phyloP scores from a whole-genome alignment of 2,888 invertebrate genomes.

The Auanema sp. region DNA sequence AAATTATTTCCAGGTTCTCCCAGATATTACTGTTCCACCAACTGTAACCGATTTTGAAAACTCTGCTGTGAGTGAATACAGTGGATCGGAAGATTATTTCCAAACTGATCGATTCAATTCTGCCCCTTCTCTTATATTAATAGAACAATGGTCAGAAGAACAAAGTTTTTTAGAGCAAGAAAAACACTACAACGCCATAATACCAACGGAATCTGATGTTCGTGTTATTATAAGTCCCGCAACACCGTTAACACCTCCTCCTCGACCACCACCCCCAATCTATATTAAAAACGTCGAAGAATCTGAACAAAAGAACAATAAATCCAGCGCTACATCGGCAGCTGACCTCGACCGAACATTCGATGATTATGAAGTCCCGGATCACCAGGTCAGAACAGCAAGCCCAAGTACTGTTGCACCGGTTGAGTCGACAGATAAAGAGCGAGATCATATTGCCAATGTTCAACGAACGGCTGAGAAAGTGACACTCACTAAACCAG shows the following conservation, averaged over 20 bases:
- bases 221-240: too few relatives aligned
- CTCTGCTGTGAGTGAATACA: neutral
- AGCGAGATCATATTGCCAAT: conserved; percentile 28
- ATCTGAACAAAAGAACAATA: conserved; percentile 19
- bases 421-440: conserved; percentile 25
- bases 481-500: conserved; percentile 7
- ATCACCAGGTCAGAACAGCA: conserved; percentile 13
- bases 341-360: conserved; percentile 6
- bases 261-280: neutral
- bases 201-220: too few relatives aligned
- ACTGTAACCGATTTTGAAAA: neutral
- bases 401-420: conserved; percentile 18
- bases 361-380: neutral
- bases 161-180: neutral
- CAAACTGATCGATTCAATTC: neutral
- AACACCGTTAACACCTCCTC: neutral
- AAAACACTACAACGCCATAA: too few relatives aligned
- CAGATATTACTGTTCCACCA: too few relatives aligned
- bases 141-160: conserved; percentile 7
- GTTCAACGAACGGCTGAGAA: conserved; percentile 26
- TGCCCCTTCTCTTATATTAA: too few relatives aligned
- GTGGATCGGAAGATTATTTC: too few relatives aligned
- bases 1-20: too few relatives aligned
- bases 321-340: conserved; percentile 1
- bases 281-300: conserved; percentile 27